A percentile compares a stretch with the other conserved stretches of the same genome.
Conservation (phyloP, 2,888 invertebrate species). For the Atherix ibis region DNA sequence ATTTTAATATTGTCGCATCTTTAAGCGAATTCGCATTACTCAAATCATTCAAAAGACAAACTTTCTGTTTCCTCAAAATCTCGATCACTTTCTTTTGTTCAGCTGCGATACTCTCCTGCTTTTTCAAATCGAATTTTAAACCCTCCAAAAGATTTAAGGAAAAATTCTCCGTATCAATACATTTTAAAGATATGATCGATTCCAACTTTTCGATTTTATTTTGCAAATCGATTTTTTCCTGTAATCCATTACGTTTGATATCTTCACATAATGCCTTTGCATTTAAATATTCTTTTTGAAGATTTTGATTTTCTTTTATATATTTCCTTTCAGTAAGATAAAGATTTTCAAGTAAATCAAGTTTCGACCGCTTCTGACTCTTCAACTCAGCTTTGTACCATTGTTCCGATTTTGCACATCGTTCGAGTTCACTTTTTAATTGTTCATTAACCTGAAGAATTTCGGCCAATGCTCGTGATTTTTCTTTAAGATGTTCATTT, state of each 20-base stretch:
- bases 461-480: constrained; percentile 17
- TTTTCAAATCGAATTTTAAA: constrained; percentile 19
- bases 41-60: constrained; percentile 21
- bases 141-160: too few species aligned
- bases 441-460: constrained; percentile 20
- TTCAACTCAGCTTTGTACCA: constrained; percentile 29
- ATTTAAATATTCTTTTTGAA: constrained; percentile 23
- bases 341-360: constrained; percentile 25
- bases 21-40: constrained; percentile 19
- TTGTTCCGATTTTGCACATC: constrained; percentile 25
- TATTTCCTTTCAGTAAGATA: constrained; percentile 28
- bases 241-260: constrained; percentile 17
- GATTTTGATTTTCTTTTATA: constrained; percentile 24
- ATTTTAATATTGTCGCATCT: constrained; percentile 19
- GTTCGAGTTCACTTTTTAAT: constrained; percentile 25
- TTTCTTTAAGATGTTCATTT: constrained; percentile 12
- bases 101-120: constrained; percentile 17
- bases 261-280: constrained; percentile 20
- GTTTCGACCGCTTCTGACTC: constrained; percentile 21
- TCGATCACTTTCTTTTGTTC: constrained; percentile 25
- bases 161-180: too few species aligned
- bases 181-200: too few species aligned
- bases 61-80: constrained; percentile 26
- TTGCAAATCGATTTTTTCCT: constrained; percentile 10
- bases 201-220: constrained; percentile 7